A percentile compares a stretch with the other conserved stretches of the same genome.
Evolutionary conservation across 2,888 invertebrate genomes (phyloP).

Genomic region (Anthrax anthrax): DNA sequence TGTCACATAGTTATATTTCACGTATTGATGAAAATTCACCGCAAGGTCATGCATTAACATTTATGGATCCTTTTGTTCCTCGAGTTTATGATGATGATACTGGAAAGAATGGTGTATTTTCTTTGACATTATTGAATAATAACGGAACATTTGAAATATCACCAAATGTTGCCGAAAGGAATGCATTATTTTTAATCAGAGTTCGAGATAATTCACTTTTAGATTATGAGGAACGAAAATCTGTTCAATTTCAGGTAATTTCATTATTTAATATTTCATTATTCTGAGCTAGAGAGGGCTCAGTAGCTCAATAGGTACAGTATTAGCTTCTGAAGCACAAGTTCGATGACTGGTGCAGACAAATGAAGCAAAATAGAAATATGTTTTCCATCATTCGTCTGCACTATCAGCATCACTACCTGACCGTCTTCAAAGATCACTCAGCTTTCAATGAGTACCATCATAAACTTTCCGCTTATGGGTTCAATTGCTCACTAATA

Average conservation of each 20-base stretch:
- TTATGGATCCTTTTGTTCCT: constrained; percentile 55
- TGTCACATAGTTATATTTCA: constrained; percentile 48
- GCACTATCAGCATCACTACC: too few species aligned
- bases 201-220: constrained; percentile 69
- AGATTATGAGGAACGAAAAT: constrained; percentile 70
- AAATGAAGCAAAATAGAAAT: too few species aligned
- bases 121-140: constrained; percentile 59
- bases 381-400: too few species aligned
- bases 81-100: constrained; percentile 62
- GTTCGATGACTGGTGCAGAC: too few species aligned
- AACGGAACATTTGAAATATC: constrained; percentile 81
- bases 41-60: constrained; percentile 60
- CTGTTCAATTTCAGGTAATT: constrained; percentile 56
- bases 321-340: too few species aligned
- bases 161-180: constrained; percentile 67
- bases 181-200: constrained; percentile 63
- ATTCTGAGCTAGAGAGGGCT: too few species aligned
- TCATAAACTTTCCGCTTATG: too few species aligned
- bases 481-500: too few species aligned
- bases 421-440: too few species aligned
- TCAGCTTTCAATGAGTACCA: too few species aligned
- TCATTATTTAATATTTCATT: too few species aligned
- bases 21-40: constrained; percentile 68
- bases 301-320: too few species aligned
- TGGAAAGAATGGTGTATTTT: constrained; percentile 72